Base-by-base conservation (phyloP, 2,797 vertebrate genomes). In the Megaceryle alcyon region DNA sequence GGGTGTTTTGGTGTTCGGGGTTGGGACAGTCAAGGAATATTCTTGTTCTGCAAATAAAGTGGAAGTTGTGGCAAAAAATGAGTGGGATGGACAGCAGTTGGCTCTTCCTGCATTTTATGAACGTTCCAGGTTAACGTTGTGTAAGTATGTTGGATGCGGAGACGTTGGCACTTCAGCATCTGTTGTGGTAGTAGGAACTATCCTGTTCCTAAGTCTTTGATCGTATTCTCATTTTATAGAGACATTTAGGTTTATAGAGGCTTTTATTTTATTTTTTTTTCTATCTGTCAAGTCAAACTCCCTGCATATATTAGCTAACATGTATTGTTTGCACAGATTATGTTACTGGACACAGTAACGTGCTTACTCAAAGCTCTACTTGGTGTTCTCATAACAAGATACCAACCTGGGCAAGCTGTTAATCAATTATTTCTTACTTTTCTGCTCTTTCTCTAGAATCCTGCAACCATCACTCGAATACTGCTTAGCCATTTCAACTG, bases 401-500 rank as follows among this genome's bases (percentile, higher is more conserved):
- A 33, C 20, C 6, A 21, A 3, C 31, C 61, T 56, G 23, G 8
- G 63, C 25, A 26, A 68, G 19, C 39, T 33, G 26, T 71, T 63
- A 39, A 6, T 88, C 54, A 65, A 5, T 66, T 63, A 56, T 17
- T 94, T 28, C 16, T 85, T 43, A 8, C 56, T 87, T 71, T 57
- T 71, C 35, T 56, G 44, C 51, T 91, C 79, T 94, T 61, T 41
- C 60, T 93, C 91, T 95, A 99, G 99, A 99, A 99, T 98, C 99
- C 99, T 97, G 99, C 99, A 79, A 99, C 99, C 95, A 99, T 99
- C 97, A 99, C 99, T 81, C 99, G 99, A 98, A 99, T 99, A 98
- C 99, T 99, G 96, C 99, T 99, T 98, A 99, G 99, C 98, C 99
- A 99, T 98, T 99, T 99, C 98, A 99, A 99, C 98, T 99, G 99